Evolutionary conservation across 92 coral and sea anemone species (phyloP).

Genomic region (Siderastrea siderea): DNA sequence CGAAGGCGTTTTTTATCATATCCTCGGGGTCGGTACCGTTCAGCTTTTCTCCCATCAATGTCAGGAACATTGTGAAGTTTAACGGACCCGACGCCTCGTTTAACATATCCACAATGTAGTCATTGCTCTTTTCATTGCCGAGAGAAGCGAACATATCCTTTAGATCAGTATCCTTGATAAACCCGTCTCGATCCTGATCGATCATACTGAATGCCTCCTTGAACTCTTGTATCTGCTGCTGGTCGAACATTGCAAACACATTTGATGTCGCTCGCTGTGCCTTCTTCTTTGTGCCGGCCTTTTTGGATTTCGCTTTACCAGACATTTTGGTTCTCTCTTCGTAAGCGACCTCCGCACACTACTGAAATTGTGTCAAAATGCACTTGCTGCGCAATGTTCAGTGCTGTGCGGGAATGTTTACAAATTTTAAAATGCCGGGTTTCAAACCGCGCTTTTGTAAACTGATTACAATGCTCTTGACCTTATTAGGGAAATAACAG

Average conservation of each 20-base stretch:
- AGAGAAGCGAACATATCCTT: conserved; percentile 94
- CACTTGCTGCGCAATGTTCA: not conserved
- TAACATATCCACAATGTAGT: conserved; percentile 87
- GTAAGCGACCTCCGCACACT: not conserved
- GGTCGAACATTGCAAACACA: conserved; percentile 98
- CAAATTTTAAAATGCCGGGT: conserved; percentile 40
- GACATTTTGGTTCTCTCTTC: conserved; percentile 43
- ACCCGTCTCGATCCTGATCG: conserved; percentile 98
- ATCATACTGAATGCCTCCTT: conserved; percentile 99
- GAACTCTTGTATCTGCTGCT: conserved; percentile 97
- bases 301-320: conserved; percentile 82
- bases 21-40: conserved; percentile 99
- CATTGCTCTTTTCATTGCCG: conserved; percentile 83
- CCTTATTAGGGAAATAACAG: conserved; percentile 31
- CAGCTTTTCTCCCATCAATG: conserved; percentile 94
- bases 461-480: conserved; percentile 41
- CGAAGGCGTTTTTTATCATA: conserved; percentile 93
- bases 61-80: conserved; percentile 97
- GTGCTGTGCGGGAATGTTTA: conserved; percentile 13
- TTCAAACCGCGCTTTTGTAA: conserved; percentile 46
- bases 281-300: conserved; percentile 92
- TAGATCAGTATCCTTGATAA: conserved; percentile 91
- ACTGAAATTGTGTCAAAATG: not conserved
- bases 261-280: conserved; percentile 97
- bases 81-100: conserved; percentile 93